Percentiles rank a stretch among this genome's conserved stretches.
These are phyloP conservation scores for Furcula furcula DNA, from an alignment of 2,888 invertebrate species.

Conservation along the genomic window DNA sequence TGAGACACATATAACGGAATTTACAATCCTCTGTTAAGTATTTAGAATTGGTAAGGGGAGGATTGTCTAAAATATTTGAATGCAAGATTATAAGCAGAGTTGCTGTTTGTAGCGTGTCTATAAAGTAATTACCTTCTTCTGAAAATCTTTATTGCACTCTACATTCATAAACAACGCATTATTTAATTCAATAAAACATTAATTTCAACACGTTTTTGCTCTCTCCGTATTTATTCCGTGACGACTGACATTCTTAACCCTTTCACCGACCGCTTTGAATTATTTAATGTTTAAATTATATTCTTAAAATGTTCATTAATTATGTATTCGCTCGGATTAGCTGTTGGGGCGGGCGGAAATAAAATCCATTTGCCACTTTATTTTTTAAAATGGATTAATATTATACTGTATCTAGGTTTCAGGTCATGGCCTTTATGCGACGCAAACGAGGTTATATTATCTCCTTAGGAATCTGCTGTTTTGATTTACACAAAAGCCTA, in stretches of 20 bases:
- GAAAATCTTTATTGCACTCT: too few relatives aligned
- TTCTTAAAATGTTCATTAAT: conserved; percentile 69
- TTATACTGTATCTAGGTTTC: conserved; percentile 9
- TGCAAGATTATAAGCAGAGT: too few relatives aligned
- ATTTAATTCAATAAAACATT: conserved; percentile 37
- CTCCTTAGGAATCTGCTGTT: too few relatives aligned
- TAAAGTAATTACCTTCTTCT: too few relatives aligned
- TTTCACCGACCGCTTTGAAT: conserved; percentile 59
- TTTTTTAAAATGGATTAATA: conserved; percentile 16
- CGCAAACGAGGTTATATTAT: too few relatives aligned
- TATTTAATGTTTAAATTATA: conserved; percentile 62
- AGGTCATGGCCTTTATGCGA: background rate
- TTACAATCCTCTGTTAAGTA: too few relatives aligned
- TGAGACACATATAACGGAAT: too few relatives aligned
- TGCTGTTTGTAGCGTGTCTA: too few relatives aligned
- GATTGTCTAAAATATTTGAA: too few relatives aligned
- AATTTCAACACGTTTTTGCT: conserved; percentile 48
- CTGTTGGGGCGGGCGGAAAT: conserved; percentile 34
- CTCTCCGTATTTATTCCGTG: conserved; percentile 53
- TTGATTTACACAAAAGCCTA: too few relatives aligned
- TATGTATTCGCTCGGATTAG: conserved; percentile 48
- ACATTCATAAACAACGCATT: too few relatives aligned
- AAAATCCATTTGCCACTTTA: conserved; percentile 37
- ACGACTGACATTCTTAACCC: conserved; percentile 72
- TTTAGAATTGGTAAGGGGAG: too few relatives aligned